Evolutionary conservation across 2,113 vertebrate species (phyloP).

Genomic region (Enhydra lutris): DNA sequence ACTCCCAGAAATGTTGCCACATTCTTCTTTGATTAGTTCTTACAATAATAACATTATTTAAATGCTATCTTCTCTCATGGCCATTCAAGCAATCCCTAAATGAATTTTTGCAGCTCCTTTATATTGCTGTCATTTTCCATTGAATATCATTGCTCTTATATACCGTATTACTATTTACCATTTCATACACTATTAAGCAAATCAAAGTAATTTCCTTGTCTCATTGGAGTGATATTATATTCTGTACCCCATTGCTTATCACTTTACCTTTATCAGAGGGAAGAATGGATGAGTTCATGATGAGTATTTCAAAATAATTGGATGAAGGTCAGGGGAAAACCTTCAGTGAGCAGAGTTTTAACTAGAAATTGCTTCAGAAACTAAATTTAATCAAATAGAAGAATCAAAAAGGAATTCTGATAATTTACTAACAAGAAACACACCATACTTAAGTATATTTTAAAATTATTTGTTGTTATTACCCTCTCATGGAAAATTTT

Average conservation of each 20-base stretch:
- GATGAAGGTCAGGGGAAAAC: fast-evolving
- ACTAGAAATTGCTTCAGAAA: not conserved
- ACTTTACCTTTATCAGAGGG: fast-evolving
- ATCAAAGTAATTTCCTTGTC: not conserved
- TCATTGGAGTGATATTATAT: not conserved
- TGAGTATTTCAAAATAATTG: not conserved
- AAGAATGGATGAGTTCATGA: not conserved
- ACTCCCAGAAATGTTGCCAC: not conserved
- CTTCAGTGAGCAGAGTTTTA: not conserved
- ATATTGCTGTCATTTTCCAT: not conserved
- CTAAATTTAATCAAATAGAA: not conserved
- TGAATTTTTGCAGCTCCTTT: not conserved
- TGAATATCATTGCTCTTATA: not conserved
- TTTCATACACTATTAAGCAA: not conserved
- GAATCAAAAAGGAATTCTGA: not conserved
- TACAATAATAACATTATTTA: not conserved
- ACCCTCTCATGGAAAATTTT: not conserved
- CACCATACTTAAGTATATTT: not conserved
- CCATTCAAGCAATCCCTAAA: not conserved
- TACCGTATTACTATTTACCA: not conserved
- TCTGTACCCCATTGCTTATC: not conserved
- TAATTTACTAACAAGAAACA: not conserved
- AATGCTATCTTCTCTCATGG: not conserved
- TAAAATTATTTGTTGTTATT: not conserved
- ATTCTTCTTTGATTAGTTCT: not conserved